Conservation (phyloP, 1,140 invertebrate genomes). For the Heliconius himera region DNA sequence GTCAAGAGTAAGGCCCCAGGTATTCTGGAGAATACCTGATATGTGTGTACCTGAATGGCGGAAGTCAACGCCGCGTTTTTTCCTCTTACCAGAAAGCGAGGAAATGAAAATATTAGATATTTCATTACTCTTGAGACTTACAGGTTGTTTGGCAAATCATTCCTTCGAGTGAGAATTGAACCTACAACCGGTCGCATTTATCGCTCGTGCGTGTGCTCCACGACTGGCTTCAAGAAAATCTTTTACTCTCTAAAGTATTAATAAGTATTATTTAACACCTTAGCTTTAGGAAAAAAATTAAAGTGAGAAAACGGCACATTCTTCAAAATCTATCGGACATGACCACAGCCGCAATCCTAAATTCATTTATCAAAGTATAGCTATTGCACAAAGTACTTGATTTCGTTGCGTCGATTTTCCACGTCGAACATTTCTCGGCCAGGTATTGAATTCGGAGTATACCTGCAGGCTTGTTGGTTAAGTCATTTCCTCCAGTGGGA, state of each 20-base stretch:
- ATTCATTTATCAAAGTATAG: conserved; percentile 7
- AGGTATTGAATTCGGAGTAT: background rate
- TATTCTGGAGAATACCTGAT: too few relatives aligned
- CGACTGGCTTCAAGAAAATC: background rate
- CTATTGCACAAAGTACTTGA: background rate
- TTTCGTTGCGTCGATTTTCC: background rate
- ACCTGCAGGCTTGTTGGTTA: background rate
- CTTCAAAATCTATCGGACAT: background rate
- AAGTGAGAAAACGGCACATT: background rate
- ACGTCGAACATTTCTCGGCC: background rate
- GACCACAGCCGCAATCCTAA: background rate
- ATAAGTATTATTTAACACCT: background rate
- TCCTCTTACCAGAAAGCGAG: too few relatives aligned
- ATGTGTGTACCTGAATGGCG: too few relatives aligned
- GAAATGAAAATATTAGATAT: too few relatives aligned
- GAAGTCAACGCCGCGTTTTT: too few relatives aligned
- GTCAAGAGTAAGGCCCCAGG: too few relatives aligned
- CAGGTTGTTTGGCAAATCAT: too few relatives aligned
- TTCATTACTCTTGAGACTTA: too few relatives aligned
- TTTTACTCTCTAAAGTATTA: background rate
- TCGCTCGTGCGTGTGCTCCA: too few relatives aligned
- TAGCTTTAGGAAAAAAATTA: background rate
- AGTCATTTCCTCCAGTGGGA: too few relatives aligned
- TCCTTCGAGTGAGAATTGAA: too few relatives aligned
- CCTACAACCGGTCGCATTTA: too few relatives aligned